Evolutionary conservation across 2,797 vertebrate genomes (phyloP), one percentile per base, ranked within the genome.

Genomic region (Peromyscus eremicus): DNA sequence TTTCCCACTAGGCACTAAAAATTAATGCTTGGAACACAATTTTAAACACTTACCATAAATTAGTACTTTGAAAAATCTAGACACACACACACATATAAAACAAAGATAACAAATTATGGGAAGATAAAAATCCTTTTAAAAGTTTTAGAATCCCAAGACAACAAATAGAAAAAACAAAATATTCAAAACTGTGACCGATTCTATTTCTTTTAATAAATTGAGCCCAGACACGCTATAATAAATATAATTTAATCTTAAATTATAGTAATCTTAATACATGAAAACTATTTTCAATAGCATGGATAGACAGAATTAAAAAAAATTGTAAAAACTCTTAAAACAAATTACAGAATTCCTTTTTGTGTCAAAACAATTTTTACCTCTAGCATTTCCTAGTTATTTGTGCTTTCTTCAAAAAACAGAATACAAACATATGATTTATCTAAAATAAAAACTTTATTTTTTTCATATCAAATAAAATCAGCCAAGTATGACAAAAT

Each of bases 371-470:
- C 37, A 97, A 77, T 79, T n/a, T 62, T 92, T 83, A 13, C 71
- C 57, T 86, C 37, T 91, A 34, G 6, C 34, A 94, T 52, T 73
- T 96, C 66, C 43, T 93, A 83, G 91, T 92, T 94, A 92, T 60
- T 95, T 96, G 29, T 92, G 70, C 77, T 96, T 96, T 95, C 94
- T 96, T 97, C 79, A 95, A 85, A 75, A 97, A 95, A 95, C 8
- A 94, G 49, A 37, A 91, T 49, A 95, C 60, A 88, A 97, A 68
- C 49, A 89, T 76, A 95, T 60, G 25, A 92, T 37, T 97, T 95
- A 94, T 73, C 91, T 95, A 91, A 98, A 97, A 96, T 89, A 96
- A 97, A 92, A 97, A 81, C 11, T 96, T 97, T 96, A 91, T 94
- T 97, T 64, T 64, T 49, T 94, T 97, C 77, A 79, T 84, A 94